phyloP scores from a whole-genome alignment of 2,797 vertebrate genomes.

The Neopelma chrysocephalum region DNA sequence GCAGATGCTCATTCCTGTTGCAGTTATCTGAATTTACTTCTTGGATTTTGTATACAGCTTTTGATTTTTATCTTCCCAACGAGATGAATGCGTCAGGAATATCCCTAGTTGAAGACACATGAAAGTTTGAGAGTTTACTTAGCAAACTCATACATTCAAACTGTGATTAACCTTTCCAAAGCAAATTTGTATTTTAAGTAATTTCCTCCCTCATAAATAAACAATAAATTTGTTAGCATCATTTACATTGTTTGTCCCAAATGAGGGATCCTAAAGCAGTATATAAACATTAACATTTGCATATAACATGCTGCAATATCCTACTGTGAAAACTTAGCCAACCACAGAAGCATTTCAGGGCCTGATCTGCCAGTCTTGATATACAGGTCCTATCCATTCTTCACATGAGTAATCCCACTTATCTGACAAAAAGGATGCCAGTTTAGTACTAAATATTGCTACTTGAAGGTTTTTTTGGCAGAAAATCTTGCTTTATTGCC shows the following conservation, averaged over 20 bases:
- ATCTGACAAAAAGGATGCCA: background rate
- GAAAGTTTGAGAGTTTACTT: background rate
- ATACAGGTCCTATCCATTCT: background rate
- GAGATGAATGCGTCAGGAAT: background rate
- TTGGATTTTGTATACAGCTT: background rate
- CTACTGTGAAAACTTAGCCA: background rate
- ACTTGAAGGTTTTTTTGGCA: fast-evolving
- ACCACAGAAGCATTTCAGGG: background rate
- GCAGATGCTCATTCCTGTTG: background rate
- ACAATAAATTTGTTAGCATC: background rate
- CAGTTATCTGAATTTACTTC: background rate
- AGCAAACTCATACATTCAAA: background rate
- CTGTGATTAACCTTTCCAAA: background rate
- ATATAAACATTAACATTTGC: background rate
- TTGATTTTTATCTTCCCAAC: background rate
- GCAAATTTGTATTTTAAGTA: background rate
- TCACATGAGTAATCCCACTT: background rate
- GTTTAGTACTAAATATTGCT: background rate
- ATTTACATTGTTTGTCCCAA: background rate
- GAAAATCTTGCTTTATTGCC: background rate
- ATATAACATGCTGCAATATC: background rate
- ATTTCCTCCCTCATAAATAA: background rate
- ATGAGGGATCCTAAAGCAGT: background rate
- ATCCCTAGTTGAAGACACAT: background rate
- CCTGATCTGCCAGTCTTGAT: background rate